Conservation (phyloP, 2,113 vertebrate genomes). For the Colossoma macropomum region DNA sequence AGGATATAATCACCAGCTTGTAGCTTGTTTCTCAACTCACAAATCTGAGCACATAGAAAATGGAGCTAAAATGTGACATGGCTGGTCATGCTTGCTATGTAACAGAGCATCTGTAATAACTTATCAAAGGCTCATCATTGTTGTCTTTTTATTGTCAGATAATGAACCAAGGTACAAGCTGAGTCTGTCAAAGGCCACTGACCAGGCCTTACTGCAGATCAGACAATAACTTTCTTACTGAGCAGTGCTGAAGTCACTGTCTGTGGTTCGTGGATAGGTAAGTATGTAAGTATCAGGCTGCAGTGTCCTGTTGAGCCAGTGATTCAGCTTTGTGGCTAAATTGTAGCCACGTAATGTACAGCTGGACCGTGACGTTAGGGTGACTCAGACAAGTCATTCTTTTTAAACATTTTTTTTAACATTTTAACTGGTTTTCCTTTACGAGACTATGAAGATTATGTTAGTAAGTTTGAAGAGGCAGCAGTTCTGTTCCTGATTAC, state of each 20-base stretch:
- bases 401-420: background rate
- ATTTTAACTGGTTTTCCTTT: background rate
- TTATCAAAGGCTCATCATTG: background rate
- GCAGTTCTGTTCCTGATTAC: background rate
- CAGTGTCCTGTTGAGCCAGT: background rate
- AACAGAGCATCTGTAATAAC: background rate
- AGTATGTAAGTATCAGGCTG: background rate
- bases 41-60: background rate
- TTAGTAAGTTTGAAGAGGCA: background rate
- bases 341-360: too few relatives aligned
- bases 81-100: background rate
- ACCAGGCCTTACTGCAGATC: background rate
- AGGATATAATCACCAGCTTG: background rate
- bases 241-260: background rate
- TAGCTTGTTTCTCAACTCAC: background rate
- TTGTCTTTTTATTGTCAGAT: background rate
- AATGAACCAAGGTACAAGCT: slow-evolving; percentile 3
- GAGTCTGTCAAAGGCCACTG: background rate
- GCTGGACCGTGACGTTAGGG: background rate
- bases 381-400: background rate
- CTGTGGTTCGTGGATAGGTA: background rate
- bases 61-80: background rate
- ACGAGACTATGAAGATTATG: background rate
- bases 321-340: background rate
- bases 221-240: background rate